Percentiles rank a stretch among this genome's conserved stretches.
These are phyloP conservation scores for Oscheius sp. DNA, from an alignment of 2,888 invertebrate species.

Conservation along the genomic window DNA sequence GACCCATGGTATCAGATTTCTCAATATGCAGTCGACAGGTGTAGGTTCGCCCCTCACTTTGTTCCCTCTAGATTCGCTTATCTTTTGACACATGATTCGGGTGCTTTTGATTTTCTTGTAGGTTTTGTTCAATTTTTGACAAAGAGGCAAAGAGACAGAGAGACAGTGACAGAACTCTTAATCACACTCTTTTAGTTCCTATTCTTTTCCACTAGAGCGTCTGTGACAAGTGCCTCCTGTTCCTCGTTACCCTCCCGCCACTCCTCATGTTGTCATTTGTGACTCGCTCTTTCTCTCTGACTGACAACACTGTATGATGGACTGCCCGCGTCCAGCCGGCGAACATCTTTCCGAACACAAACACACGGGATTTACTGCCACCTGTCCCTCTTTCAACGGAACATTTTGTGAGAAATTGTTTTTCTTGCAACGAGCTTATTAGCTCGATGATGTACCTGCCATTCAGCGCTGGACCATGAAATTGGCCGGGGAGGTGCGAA, in stretches of 20 bases:
- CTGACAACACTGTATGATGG: constrained; percentile 26
- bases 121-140: background rate
- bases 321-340: constrained; percentile 3
- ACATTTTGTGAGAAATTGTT: background rate
- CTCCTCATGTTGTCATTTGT: too few relatives aligned
- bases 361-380: background rate
- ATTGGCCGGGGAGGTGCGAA: too few relatives aligned
- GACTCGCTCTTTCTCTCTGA: background rate
- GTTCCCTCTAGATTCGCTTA: background rate
- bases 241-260: too few relatives aligned
- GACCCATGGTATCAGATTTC: constrained; percentile 14
- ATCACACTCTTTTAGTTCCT: too few relatives aligned
- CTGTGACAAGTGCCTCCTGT: too few relatives aligned
- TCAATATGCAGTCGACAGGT: constrained; percentile 1
- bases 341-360: background rate
- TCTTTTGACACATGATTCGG: background rate
- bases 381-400: background rate
- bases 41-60: background rate
- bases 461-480: too few relatives aligned
- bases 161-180: too few relatives aligned
- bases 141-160: too few relatives aligned
- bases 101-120: background rate
- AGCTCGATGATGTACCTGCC: too few relatives aligned
- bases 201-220: too few relatives aligned
- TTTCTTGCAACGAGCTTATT: background rate